Conservation (phyloP, 2,797 vertebrate genomes). For the Pteronotus mesoamericanus region DNA sequence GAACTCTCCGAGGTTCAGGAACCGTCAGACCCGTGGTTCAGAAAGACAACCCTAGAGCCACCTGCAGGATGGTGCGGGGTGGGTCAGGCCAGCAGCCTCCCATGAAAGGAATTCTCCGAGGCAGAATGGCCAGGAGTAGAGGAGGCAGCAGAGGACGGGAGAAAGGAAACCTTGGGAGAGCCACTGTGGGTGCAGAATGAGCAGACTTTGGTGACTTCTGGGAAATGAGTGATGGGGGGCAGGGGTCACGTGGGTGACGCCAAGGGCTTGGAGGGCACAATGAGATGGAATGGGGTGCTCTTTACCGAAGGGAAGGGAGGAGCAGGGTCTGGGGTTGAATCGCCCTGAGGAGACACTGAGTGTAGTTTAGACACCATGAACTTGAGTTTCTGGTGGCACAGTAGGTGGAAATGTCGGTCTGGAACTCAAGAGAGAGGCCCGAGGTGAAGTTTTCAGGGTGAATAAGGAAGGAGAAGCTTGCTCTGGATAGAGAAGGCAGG, state of each 20-base stretch:
- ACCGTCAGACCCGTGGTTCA: background rate
- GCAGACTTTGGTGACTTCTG: background rate
- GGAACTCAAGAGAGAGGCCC: background rate
- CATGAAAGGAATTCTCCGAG: fast-evolving
- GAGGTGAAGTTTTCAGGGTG: background rate
- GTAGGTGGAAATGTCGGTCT: background rate
- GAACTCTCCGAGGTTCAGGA: background rate
- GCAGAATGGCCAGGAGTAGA: background rate
- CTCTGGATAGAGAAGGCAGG: background rate
- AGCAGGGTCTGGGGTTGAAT: background rate
- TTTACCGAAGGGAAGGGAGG: background rate
- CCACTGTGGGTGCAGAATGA: background rate
- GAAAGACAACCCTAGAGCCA: background rate
- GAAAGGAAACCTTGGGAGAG: background rate
- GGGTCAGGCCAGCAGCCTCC: background rate
- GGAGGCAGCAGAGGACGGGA: background rate
- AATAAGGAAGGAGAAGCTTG: background rate
- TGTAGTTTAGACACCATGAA: background rate
- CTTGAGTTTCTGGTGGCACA: background rate
- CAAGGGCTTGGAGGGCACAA: background rate
- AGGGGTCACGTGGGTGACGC: background rate
- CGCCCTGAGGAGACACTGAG: background rate
- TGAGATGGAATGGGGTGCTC: background rate
- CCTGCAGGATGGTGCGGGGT: background rate
- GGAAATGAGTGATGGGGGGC: background rate